Conservation (phyloP, 2,797 vertebrate genomes). For the Lacerta bilineata region DNA sequence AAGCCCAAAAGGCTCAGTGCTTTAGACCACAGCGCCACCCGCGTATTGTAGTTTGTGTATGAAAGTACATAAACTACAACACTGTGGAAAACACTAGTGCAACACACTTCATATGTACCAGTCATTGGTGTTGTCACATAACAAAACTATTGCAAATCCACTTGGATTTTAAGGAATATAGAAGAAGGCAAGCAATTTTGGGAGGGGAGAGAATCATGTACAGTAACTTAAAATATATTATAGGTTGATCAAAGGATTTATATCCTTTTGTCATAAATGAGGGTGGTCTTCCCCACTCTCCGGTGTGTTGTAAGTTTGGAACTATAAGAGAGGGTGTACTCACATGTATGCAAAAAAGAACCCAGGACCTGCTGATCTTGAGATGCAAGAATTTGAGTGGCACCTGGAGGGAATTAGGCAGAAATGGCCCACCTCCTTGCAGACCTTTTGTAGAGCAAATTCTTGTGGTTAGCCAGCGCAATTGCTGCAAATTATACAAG, state of each 20-base stretch:
- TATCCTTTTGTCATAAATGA: neutral
- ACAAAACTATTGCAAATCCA: neutral
- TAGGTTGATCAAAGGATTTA: conserved; percentile 18
- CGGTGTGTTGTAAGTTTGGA: neutral
- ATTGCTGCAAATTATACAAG: conserved; percentile 68
- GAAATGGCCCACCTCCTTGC: conserved; percentile 53
- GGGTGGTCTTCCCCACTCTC: neutral
- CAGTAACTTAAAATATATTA: conserved; percentile 2
- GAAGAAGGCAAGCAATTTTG: neutral
- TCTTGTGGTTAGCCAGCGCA: conserved; percentile 67
- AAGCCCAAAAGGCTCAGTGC: no score
- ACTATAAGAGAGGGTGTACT: neutral
- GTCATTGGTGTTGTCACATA: no score
- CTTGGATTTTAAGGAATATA: neutral
- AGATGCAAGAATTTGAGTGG: neutral
- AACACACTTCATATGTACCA: no score
- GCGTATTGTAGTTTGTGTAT: no score
- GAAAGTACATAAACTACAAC: no score
- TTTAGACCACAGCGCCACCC: no score
- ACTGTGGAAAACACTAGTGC: no score
- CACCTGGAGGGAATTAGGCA: conserved; percentile 70
- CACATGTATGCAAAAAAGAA: neutral
- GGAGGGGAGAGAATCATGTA: neutral
- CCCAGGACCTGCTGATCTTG: neutral
- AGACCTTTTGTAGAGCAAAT: conserved; percentile 62